These are phyloP conservation scores for Anthopleura sola DNA, from an alignment of 64 coral and sea anemone genomes.

Conservation along the genomic window DNA sequence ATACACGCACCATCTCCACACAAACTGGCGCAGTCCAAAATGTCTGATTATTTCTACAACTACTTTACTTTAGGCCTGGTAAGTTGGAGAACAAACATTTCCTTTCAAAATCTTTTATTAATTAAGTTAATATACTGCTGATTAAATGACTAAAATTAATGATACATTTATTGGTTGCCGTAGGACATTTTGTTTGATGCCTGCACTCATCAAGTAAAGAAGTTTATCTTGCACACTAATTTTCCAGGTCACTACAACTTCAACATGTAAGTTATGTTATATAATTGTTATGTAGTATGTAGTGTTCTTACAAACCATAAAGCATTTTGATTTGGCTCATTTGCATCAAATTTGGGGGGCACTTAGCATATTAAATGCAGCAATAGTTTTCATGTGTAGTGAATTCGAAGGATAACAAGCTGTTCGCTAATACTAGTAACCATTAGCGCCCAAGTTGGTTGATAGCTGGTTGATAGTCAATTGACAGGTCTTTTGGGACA, in stretches of 20 bases:
- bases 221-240: slow-evolving; percentile 98
- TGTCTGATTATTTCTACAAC: slow-evolving; percentile 96
- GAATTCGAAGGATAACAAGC: too few species aligned
- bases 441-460: too few species aligned
- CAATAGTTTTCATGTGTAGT: too few species aligned
- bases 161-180: not conserved
- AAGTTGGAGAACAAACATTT: not conserved
- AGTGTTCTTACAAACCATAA: too few species aligned
- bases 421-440: too few species aligned
- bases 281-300: not conserved
- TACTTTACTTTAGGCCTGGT: slow-evolving; percentile 96
- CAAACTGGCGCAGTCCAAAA: slow-evolving; percentile 93
- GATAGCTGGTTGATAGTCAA: too few species aligned
- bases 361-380: too few species aligned
- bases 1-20: slow-evolving; percentile 94
- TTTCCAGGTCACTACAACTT: slow-evolving; percentile 99
- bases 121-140: not conserved
- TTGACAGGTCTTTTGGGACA: too few species aligned
- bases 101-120: too few species aligned
- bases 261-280: slow-evolving; percentile 96
- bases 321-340: too few species aligned
- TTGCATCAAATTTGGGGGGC: not conserved
- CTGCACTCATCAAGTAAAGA: slow-evolving; percentile 83
- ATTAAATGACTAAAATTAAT: not conserved
- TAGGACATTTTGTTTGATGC: slow-evolving; percentile 98